Base-by-base conservation (phyloP, 1,140 invertebrate genomes). In the Druon quercuslanigerum region DNA sequence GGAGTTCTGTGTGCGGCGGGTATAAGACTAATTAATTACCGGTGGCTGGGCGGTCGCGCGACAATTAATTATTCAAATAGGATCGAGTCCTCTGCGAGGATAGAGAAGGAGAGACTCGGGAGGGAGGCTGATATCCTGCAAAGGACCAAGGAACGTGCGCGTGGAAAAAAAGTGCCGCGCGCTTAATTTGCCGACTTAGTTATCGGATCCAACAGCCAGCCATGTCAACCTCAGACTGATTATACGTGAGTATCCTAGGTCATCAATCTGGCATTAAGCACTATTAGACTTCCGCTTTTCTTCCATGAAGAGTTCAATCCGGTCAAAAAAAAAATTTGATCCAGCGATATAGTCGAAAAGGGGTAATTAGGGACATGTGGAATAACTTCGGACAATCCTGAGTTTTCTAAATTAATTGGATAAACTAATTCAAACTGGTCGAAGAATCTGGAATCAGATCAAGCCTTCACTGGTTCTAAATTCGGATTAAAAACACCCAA, bases 61-160 rank as follows among this genome's bases (percentile, higher is more conserved):
- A 80, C 82, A 84, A 83, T 84, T 78, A 85, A 80, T 83, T 85
- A 82, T 83, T 84, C 78, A 83, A 82, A 85, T 85, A 82, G 70
- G 33, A 66, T 66, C 60, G 25, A 66, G 60, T n/a, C 25, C 25
- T 40, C 33, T 66, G 60, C 40, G 60, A 66, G 20, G 25, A 40
- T n/a, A 13, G 60, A 66, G 14, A n/a, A 66, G 13, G 25, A 40
- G 20, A 25, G 20, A 40, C 16, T 16, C 14, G 40, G 60, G 60
- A 66, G 40, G 60, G 60, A 66, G 25, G 60, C 60, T 66, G 25
- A 40, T 40, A 66, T 66, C 60, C 60, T 78, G 76, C 72, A 17
- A 13, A 77, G 50, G 46, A 76, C 51, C 73, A 81, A 83, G 71
- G 77, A 74, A 82, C 78, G 78, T 77, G 75, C 75, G 78, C 74